These are phyloP conservation scores for Drosophila macrothrix DNA, from an alignment of 2,888 invertebrate species.

Conservation along the genomic window DNA sequence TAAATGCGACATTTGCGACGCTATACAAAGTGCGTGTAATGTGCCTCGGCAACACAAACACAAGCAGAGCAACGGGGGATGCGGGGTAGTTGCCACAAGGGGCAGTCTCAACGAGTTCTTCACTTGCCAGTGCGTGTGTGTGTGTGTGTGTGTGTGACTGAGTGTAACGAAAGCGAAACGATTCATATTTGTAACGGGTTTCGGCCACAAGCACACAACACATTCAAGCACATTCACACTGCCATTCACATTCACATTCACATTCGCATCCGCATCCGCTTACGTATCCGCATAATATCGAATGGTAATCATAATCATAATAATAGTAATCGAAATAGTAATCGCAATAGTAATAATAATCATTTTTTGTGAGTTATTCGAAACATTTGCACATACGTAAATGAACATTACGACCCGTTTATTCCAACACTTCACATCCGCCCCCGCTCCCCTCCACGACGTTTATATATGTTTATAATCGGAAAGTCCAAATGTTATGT, in stretches of 20 bases:
- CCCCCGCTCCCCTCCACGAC: background rate
- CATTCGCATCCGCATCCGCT: background rate
- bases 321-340: slow-evolving; percentile 73
- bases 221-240: slow-evolving; percentile 1
- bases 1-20: slow-evolving; percentile 83
- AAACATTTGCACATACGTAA: slow-evolving; percentile 78
- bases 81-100: background rate
- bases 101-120: slow-evolving; percentile 30
- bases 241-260: background rate
- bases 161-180: slow-evolving; percentile 35
- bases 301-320: slow-evolving; percentile 80
- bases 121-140: slow-evolving; percentile 41
- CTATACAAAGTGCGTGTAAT: slow-evolving; percentile 81
- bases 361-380: slow-evolving; percentile 66
- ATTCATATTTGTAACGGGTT: slow-evolving; percentile 74
- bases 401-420: slow-evolving; percentile 62
- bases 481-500: slow-evolving; percentile 54
- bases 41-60: slow-evolving; percentile 59
- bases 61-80: slow-evolving; percentile 7
- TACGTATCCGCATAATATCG: slow-evolving; percentile 56
- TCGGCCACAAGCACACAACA: slow-evolving; percentile 20
- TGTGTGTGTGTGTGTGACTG: background rate
- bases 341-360: slow-evolving; percentile 69
- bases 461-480: slow-evolving; percentile 72
- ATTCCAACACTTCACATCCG: background rate